Conservation (phyloP, 2,888 invertebrate species). For the Julus scandinavius region DNA sequence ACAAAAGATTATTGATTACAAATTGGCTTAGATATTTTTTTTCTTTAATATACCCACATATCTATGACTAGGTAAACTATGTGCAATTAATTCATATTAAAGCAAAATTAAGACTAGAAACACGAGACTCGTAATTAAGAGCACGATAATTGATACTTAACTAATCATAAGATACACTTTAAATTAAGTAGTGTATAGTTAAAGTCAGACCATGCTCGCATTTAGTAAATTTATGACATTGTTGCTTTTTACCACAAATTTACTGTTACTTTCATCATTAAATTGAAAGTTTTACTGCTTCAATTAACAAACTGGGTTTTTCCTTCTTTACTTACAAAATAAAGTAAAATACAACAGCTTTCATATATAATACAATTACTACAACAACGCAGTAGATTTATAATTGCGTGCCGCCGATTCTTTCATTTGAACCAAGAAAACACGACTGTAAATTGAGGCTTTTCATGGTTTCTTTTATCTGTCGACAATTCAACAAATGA, state of each 20-base stretch:
- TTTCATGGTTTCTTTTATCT: background rate
- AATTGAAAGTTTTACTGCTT: background rate
- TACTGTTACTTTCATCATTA: background rate
- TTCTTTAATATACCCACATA: too few species aligned
- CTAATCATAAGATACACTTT: too few species aligned
- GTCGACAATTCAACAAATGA: background rate
- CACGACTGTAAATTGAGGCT: background rate
- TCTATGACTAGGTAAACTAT: too few species aligned
- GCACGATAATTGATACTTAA: too few species aligned
- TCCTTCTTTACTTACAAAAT: background rate
- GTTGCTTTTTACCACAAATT: background rate
- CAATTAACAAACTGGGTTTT: background rate
- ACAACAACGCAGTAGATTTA: background rate
- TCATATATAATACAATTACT: background rate
- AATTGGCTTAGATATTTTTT: too few species aligned
- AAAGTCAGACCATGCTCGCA: background rate
- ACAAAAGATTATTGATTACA: too few species aligned
- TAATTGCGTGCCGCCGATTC: background rate
- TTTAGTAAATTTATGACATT: background rate
- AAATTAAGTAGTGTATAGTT: background rate
- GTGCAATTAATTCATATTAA: too few species aligned
- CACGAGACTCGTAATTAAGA: too few species aligned
- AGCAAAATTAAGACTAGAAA: too few species aligned
- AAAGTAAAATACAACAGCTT: background rate
- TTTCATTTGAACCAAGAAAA: slow-evolving; percentile 9